These are phyloP conservation scores for Caerostris darwini DNA, from an alignment of 1,140 invertebrate genomes.

Conservation along the genomic window DNA sequence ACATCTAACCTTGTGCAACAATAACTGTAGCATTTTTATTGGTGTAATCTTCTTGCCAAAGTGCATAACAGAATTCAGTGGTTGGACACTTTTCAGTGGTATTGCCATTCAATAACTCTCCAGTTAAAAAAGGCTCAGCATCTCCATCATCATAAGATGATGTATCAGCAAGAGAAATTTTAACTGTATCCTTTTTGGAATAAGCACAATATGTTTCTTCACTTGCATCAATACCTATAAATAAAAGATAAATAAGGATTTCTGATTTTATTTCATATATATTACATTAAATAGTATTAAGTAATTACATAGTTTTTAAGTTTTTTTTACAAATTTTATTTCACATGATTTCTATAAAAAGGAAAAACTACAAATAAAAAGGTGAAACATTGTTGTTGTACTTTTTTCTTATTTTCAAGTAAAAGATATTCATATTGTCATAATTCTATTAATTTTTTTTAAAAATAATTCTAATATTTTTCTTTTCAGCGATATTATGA, in stretches of 20 bases:
- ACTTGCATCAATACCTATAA: not conserved
- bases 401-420: no score
- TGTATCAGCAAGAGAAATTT: slow-evolving; percentile 43
- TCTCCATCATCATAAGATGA: slow-evolving; percentile 61
- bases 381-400: no score
- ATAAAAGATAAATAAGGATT: not conserved
- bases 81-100: slow-evolving; percentile 78
- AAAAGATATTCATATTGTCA: no score
- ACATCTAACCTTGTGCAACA: slow-evolving; percentile 79
- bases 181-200: slow-evolving; percentile 62
- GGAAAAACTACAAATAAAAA: no score
- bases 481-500: no score
- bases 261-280: not conserved
- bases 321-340: no score
- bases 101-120: slow-evolving; percentile 76
- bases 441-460: no score
- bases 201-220: slow-evolving; percentile 68
- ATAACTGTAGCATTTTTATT: slow-evolving; percentile 78
- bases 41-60: slow-evolving; percentile 78
- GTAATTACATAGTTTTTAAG: no score
- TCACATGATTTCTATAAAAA: no score
- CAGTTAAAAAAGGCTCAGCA: slow-evolving; percentile 16
- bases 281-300: no score
- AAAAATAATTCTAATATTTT: no score
- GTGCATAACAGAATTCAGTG: slow-evolving; percentile 79